Conservation (phyloP, 2,797 vertebrate genomes). For the Prunella strophiata region DNA sequence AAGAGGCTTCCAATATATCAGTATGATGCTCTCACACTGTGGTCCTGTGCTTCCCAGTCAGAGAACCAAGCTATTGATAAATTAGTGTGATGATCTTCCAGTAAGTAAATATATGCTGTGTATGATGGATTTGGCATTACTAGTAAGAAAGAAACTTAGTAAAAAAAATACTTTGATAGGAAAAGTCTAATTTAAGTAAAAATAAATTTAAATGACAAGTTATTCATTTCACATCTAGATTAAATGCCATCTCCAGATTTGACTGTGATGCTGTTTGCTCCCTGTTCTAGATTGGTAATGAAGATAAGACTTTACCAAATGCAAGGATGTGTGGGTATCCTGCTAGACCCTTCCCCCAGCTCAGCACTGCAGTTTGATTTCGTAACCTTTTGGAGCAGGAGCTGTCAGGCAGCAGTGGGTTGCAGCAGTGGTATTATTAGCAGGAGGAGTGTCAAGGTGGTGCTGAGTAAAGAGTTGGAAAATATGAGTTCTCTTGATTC, state of each 20-base stretch:
- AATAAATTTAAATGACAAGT: background rate
- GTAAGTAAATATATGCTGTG: background rate
- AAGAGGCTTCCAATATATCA: background rate
- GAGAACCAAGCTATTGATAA: background rate
- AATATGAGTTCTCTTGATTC: background rate
- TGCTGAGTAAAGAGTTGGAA: background rate
- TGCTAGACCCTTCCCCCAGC: background rate
- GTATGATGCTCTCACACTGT: background rate
- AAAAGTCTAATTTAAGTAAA: background rate
- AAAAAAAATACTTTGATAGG: background rate
- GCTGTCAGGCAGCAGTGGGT: background rate
- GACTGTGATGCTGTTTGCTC: background rate
- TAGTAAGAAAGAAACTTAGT: background rate
- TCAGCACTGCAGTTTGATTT: background rate
- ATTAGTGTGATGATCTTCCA: background rate
- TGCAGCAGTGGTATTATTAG: background rate
- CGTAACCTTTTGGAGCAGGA: background rate
- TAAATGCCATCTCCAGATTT: background rate
- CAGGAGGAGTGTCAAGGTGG: background rate
- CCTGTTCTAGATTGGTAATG: background rate
- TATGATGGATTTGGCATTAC: background rate
- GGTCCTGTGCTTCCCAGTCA: background rate
- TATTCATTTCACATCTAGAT: background rate
- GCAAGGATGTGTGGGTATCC: background rate
- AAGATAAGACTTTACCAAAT: background rate